phyloP scores from a whole-genome alignment of 53 echinoderm and acorn worm genomes.

The Luidia sarsii region DNA sequence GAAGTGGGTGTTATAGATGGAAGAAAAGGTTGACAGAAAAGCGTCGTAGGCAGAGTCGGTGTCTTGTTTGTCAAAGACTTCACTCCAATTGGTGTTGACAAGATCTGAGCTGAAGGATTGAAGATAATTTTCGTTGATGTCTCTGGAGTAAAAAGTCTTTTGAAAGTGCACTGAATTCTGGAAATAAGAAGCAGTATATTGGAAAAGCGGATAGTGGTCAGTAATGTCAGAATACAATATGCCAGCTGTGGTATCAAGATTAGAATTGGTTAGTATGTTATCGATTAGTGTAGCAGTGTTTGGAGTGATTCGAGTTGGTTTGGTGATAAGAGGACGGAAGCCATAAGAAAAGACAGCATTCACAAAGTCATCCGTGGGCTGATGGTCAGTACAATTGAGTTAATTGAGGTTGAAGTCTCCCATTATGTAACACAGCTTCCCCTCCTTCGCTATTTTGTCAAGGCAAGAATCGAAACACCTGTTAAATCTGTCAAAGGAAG shows the following conservation, averaged over 20 bases:
- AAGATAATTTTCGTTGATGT: background rate
- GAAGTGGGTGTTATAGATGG: background rate
- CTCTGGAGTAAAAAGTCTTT: too few species aligned
- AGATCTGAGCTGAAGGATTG: background rate
- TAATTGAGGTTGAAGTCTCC: too few species aligned
- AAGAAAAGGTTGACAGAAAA: conserved; percentile 1
- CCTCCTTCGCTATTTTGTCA: too few species aligned
- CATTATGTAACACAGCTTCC: too few species aligned
- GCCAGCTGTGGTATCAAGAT: conserved; percentile 17
- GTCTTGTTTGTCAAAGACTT: background rate
- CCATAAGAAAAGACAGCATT: conserved; percentile 2
- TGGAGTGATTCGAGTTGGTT: background rate
- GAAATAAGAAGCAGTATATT: conserved; percentile 3
- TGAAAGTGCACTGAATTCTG: background rate
- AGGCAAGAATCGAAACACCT: too few species aligned
- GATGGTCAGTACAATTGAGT: conserved; percentile 4
- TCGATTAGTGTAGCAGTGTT: background rate
- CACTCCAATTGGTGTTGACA: background rate
- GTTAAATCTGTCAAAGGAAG: background rate
- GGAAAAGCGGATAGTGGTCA: conserved; percentile 17
- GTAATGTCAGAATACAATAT: too few species aligned
- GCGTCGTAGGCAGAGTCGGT: background rate
- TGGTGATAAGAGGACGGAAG: background rate
- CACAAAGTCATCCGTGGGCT: too few species aligned
- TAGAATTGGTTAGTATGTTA: too few species aligned